Conservation (phyloP, 2,113 vertebrate genomes). For the Myanophis thanlyinensis region DNA sequence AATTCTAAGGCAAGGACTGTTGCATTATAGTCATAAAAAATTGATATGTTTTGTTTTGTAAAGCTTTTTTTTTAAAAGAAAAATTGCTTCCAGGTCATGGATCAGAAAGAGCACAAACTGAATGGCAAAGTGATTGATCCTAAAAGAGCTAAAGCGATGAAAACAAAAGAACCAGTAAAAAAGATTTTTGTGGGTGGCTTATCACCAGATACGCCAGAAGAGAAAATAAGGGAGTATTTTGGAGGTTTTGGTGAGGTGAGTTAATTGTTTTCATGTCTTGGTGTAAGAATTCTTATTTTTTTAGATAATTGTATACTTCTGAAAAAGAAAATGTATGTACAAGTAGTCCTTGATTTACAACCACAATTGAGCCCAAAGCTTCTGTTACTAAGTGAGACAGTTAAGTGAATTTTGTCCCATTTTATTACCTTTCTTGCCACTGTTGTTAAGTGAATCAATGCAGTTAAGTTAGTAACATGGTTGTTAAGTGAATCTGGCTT, state of each 20-base stretch:
- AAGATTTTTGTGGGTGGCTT: slow-evolving; percentile 99
- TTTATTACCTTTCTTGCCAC: background rate
- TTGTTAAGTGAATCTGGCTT: background rate
- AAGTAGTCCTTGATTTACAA: background rate
- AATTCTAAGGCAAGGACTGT: fast-evolving
- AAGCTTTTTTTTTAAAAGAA: slow-evolving; percentile 17
- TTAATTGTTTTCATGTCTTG: slow-evolving; percentile 11
- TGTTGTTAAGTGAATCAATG: background rate
- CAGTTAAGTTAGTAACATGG: background rate
- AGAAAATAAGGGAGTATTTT: slow-evolving; percentile 98
- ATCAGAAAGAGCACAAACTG: slow-evolving; percentile 97
- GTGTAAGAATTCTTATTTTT: background rate
- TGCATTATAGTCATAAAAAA: background rate
- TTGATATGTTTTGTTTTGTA: background rate
- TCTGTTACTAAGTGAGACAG: background rate
- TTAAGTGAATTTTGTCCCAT: background rate
- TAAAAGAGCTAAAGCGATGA: slow-evolving; percentile 99
- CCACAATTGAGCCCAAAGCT: background rate
- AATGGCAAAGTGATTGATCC: slow-evolving; percentile 99
- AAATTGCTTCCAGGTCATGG: slow-evolving; percentile 81
- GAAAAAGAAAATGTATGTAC: background rate
- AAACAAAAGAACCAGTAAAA: slow-evolving; percentile 96
- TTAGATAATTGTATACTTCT: background rate
- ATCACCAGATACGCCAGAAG: slow-evolving; percentile 96
- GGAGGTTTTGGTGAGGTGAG: slow-evolving; percentile 92